Base-by-base conservation (phyloP, 2,113 vertebrate species). In the Sphyrna mokarran region DNA sequence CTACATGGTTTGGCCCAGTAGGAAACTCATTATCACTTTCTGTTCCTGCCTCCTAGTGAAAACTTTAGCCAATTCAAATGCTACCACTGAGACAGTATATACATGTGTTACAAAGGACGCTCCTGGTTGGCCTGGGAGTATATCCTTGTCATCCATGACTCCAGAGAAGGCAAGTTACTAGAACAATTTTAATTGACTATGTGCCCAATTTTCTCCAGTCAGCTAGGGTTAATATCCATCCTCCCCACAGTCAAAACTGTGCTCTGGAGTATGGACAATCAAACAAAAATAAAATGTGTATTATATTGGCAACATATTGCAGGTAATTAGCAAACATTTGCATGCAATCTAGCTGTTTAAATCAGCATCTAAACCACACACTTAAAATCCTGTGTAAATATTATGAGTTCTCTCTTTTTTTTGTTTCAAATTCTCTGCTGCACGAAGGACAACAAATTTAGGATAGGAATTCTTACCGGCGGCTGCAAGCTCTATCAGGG, bases 401-500 rank as follows among this genome's bases (percentile, higher is more conserved):
- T 80, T 80, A 14, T 61, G 26, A 90, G 54, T 80, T 72, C 86
- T 58, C 48, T 43, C 13, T 7, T n/a, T 94, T 43, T 70, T 37
- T 29, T 18, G 13, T 23, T 22, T 37, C 40, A 95, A 48, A 95
- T 54, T 72, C 68, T 70, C 29, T 76, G 94, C 22, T 29, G 43
- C 26, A 95, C 2, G 37, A 66, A 23, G 63, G 26, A 72, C 43
- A 43, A 91, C 66, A 43, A 94, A 48, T 40, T 43, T 37, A 94
- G 70, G 11, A 37, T 37, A 54, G 14, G 23, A 69, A 0, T 23
- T 48, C 96, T 95, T 48, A 96, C 96, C 96, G 43, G 95, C 11
- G 2, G 83, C 94, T 54, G 96, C 95, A n/a, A 96, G 70, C 72
- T 95, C 58, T 43, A 95, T 94, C 9, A 96, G 95, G 68, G 94